These are phyloP conservation scores for Gastracanthus pulcherrimus DNA, from an alignment of 2,888 invertebrate species.

Conservation along the genomic window DNA sequence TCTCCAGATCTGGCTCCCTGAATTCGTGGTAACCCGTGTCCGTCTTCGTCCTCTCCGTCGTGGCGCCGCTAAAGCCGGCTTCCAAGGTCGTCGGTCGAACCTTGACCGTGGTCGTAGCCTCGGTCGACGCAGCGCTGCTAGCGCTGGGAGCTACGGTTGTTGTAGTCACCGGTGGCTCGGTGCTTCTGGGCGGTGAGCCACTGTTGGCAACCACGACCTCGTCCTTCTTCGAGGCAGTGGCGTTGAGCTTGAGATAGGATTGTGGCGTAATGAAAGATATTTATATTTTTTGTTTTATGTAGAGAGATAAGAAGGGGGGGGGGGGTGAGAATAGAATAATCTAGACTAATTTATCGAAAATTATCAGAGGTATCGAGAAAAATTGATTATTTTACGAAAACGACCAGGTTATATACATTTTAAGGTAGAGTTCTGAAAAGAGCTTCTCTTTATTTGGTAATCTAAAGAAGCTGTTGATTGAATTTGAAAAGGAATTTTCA, in stretches of 20 bases:
- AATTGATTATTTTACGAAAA: no score
- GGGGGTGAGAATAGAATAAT: no score
- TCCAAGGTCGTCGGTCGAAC: not conserved
- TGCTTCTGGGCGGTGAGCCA: constrained; percentile 68
- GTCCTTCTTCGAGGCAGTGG: constrained; percentile 58
- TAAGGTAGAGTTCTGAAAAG: no score
- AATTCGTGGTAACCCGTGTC: constrained; percentile 67
- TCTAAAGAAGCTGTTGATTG: no score
- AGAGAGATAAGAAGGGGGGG: no score
- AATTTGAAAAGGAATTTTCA: no score
- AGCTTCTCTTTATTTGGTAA: no score
- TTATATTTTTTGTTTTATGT: no score
- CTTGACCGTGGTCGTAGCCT: constrained; percentile 2
- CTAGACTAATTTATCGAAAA: no score
- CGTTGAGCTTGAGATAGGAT: constrained; percentile 72
- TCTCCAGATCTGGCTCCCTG: constrained; percentile 72
- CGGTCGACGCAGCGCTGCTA: not conserved
- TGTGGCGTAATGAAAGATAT: no score
- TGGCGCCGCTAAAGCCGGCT: not conserved
- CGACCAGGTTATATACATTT: no score
- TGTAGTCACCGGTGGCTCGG: not conserved
- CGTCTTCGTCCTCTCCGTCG: not conserved
- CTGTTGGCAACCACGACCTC: constrained; percentile 68
- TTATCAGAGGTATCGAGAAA: no score
- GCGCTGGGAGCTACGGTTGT: not conserved